Evolutionary conservation across 37 sponge, comb jelly and placozoan genomes (phyloP), one percentile per base, ranked within the genome.

Genomic region (Aphrocallistes beatrix): DNA sequence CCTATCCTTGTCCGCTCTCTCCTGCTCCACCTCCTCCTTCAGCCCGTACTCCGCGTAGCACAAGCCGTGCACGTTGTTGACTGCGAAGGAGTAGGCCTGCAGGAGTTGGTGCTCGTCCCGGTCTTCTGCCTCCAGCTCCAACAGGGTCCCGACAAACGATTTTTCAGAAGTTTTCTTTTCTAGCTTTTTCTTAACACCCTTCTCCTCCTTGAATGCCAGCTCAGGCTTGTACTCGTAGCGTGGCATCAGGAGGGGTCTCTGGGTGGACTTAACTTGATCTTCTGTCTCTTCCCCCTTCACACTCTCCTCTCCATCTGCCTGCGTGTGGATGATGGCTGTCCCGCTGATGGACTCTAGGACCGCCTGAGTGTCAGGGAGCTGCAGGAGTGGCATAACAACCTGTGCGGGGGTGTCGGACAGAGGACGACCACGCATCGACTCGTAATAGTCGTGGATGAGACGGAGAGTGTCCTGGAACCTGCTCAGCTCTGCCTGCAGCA

Each of bases 401-500:
- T 60, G 75, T 6, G 75, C 75, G 3, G 75, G 75, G 3, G 21
- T 3, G 3, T 60, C 75, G 6, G 75, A 60, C 28, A 60, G 75
- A 13, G 34, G 32, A 13, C 75, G 75, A 6, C 75, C 75, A 3
- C 75, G 75, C 88, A 94, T 85, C 1, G 88, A 51, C 38, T 83
- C 45, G 84, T 97, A 97, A 88, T 94, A 97, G 87, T 97, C 98
- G 36, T 88, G 86, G 38, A 94, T 45, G n/a, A 97, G 85, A 1
- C 83, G 83, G 25, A 93, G 82, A 1, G 95, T 87, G 37, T 93
- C 93, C 23, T 94, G 87, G 85, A 90, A 94, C 85, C 90, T 88
- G 85, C 86, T 91, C 38, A 97, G 50, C 83, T 97, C 98, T 45
- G 86, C 89, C 97, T 97, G 95, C 86, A 97, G 88, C 38, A 97